These are phyloP conservation scores for Coregonus ussuriensis DNA, from an alignment of 2,797 vertebrate species.

Conservation along the genomic window DNA sequence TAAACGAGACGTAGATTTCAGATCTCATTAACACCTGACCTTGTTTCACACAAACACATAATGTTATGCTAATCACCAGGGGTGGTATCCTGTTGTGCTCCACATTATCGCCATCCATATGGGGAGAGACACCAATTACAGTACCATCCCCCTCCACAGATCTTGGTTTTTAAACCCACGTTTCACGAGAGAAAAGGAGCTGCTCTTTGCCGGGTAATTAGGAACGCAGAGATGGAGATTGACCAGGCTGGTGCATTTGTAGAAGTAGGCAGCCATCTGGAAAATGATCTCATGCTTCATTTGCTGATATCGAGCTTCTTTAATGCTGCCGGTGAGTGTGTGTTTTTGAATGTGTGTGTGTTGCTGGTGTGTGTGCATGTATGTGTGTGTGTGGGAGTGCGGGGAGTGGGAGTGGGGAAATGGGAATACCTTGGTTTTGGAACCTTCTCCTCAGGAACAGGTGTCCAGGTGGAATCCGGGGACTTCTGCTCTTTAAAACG, in stretches of 20 bases:
- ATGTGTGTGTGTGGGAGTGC: background rate
- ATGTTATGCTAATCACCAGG: constrained; percentile 64
- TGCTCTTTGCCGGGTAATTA: constrained; percentile 62
- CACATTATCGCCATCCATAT: constrained; percentile 40
- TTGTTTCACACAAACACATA: constrained; percentile 61
- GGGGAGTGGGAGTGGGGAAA: constrained; percentile 17
- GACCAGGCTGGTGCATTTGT: constrained; percentile 74
- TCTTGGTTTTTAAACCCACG: constrained; percentile 20
- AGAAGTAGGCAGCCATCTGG: constrained; percentile 76
- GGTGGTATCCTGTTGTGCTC: constrained; percentile 26
- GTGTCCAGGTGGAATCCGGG: constrained; percentile 96
- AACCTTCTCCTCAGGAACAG: constrained; percentile 94
- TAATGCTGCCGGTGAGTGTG: constrained; percentile 42
- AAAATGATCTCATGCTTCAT: constrained; percentile 76
- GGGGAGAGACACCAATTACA: constrained; percentile 27
- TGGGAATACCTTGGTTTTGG: constrained; percentile 90
- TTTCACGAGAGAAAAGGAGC: constrained; percentile 13
- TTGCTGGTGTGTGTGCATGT: constrained; percentile 13
- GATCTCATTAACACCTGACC: constrained; percentile 60
- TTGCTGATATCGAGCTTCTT: constrained; percentile 61
- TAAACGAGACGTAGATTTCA: constrained; percentile 26
- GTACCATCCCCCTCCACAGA: constrained; percentile 17
- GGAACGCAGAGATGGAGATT: constrained; percentile 69
- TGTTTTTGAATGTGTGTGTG: background rate
- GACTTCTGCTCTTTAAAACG: constrained; percentile 99